Conservation (phyloP, 37 sponge, comb jelly and placozoan species). For the Crambe crambe region DNA sequence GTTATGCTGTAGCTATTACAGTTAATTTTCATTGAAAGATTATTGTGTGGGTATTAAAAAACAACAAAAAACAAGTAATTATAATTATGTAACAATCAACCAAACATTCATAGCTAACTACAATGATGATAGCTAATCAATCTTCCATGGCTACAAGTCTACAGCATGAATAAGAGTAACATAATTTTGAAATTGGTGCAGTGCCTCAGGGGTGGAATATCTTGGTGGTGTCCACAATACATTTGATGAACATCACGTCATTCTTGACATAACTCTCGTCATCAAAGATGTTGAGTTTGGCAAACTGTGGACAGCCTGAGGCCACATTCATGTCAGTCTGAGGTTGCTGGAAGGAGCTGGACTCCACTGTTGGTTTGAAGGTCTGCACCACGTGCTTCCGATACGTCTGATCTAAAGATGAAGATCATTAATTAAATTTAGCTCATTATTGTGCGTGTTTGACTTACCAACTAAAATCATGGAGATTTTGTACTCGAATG, state of each 20-base stretch:
- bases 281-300: conserved; percentile 38
- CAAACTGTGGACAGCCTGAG: conserved; percentile 74
- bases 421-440: not conserved
- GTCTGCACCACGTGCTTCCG: conserved; percentile 81
- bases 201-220: conserved; percentile 66
- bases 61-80: no score
- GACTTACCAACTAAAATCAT: conserved; percentile 67
- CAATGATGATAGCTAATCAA: no score
- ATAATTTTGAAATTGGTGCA: no score
- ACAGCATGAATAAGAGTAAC: no score
- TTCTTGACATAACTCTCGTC: conserved; percentile 54
- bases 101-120: no score
- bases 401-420: conserved; percentile 47
- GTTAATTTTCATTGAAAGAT: no score
- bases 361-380: conserved; percentile 65
- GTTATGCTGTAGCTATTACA: no score
- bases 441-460: not conserved
- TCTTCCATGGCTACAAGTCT: no score
- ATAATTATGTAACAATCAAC: no score
- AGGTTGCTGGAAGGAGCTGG: conserved; percentile 53
- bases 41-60: no score
- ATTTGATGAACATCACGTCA: conserved; percentile 66
- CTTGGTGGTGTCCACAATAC: conserved; percentile 54
- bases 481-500: conserved; percentile 81
- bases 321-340: conserved; percentile 66